Evolutionary conservation across 2,888 invertebrate genomes (phyloP), one percentile per base, ranked within the genome.

Genomic region (Drosophila testacea): DNA sequence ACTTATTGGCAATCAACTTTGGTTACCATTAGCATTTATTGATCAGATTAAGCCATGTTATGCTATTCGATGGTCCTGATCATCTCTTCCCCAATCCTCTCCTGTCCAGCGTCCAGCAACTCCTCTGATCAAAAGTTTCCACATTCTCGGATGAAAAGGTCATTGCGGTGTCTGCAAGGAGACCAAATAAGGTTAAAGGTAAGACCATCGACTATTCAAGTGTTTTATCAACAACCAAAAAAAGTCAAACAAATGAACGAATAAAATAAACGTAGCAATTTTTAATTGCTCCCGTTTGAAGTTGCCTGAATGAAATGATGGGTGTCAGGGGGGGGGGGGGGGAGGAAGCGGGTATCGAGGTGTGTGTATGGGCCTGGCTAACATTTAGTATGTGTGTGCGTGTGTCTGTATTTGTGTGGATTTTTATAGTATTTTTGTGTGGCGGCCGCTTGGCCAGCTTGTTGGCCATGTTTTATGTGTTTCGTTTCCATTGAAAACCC

Each of bases 401-500:
- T 65, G 30, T 60, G 56, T 22, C 16, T 62, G 36, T 61, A 30
- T 46, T 61, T 42, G 65, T 51, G 44, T 60, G 39, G 62, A 80
- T 74, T 83, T 81, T 83, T 79, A 83, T 86, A 81, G 73, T 83
- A 81, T 83, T 68, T 68, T 71, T 77, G 77, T 69, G 64, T 68
- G 73, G 66, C 73, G 60, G 79, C 47, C 73, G 71, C 75, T 79
- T 82, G 63, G 69, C 57, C 68, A 47, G 70, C 77, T 73, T 76
- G 78, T 83, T 83, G 84, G 72, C 87, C 86, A 76, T 83, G 83
- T 85, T 85, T 85, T 85, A 85, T 85, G 85, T 81, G 81, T 85
- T 85, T 88, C 88, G 83, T 88, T 85, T 85, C 85, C 85, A 85
- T 85, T 85, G 84, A 85, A 84, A 84, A 80, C 80, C 83, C 79